These are phyloP conservation scores for Drosophila truncata DNA, from an alignment of 1,140 invertebrate genomes.

Conservation along the genomic window DNA sequence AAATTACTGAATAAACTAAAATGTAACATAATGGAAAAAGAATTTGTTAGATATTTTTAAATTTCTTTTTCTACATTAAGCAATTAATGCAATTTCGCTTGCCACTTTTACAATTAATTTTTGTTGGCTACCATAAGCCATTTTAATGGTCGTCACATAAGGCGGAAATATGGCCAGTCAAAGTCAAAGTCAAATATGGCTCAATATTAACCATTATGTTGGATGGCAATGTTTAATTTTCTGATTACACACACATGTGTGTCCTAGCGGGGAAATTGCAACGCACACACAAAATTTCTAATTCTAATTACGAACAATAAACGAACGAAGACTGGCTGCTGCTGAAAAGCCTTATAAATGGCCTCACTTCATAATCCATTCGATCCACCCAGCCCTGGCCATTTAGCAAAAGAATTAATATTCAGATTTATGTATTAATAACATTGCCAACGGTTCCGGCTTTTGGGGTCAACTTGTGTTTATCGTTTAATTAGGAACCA, in stretches of 20 bases:
- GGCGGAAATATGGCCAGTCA: slow-evolving; percentile 58
- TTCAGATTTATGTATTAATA: slow-evolving; percentile 83
- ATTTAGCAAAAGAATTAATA: slow-evolving; percentile 65
- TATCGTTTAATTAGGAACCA: slow-evolving; percentile 75
- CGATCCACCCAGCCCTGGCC: slow-evolving; percentile 14
- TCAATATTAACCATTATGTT: slow-evolving; percentile 67
- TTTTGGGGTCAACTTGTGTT: slow-evolving; percentile 72
- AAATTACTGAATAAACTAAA: slow-evolving; percentile 36
- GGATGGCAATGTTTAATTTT: slow-evolving; percentile 70
- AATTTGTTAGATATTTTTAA: background rate
- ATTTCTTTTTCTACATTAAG: background rate
- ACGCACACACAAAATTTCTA: slow-evolving; percentile 75
- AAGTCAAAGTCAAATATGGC: slow-evolving; percentile 51
- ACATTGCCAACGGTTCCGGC: slow-evolving; percentile 45
- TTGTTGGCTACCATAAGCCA: slow-evolving; percentile 34
- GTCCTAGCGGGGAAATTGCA: slow-evolving; percentile 50
- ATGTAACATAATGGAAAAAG: background rate
- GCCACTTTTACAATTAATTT: slow-evolving; percentile 47
- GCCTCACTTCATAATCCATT: slow-evolving; percentile 68
- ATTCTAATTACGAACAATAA: slow-evolving; percentile 80
- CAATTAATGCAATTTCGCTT: background rate
- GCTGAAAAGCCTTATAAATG: slow-evolving; percentile 65
- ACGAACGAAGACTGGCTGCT: slow-evolving; percentile 57
- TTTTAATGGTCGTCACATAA: slow-evolving; percentile 68
- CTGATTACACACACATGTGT: slow-evolving; percentile 65